phyloP scores from a whole-genome alignment of 1,140 invertebrate genomes.

The Dolichoris vasculosae region DNA sequence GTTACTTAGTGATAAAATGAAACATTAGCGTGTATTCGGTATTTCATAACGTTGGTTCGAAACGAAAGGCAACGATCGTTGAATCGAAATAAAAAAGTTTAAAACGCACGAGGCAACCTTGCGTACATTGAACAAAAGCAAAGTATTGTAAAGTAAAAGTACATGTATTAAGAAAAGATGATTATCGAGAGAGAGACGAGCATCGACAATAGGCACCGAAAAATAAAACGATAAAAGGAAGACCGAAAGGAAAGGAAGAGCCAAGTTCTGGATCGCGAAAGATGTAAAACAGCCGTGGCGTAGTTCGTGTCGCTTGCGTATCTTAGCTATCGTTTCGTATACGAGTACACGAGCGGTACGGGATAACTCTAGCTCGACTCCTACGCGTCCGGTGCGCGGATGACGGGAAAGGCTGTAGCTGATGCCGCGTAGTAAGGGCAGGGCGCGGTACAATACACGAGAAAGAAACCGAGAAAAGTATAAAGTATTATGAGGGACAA shows the following conservation, averaged over 20 bases:
- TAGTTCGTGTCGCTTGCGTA: background rate
- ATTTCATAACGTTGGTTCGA: too few relatives aligned
- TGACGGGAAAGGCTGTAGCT: background rate
- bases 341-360: background rate
- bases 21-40: too few relatives aligned
- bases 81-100: too few relatives aligned
- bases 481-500: conserved; percentile 5
- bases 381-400: conserved; percentile 51
- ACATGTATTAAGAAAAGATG: background rate
- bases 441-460: background rate
- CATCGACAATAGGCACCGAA: too few relatives aligned
- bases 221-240: background rate
- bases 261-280: conserved; percentile 51
- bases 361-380: conserved; percentile 39
- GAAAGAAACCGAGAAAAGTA: conserved; percentile 4
- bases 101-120: too few relatives aligned
- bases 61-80: too few relatives aligned
- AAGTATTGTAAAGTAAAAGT: background rate
- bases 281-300: background rate
- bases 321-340: background rate
- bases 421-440: background rate
- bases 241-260: too few relatives aligned
- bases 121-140: background rate
- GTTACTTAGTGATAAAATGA: too few relatives aligned
- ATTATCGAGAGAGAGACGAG: background rate